Evolutionary conservation across 1,140 invertebrate species (phyloP), one percentile per base, ranked within the genome.

Genomic region (Formica exsecta): DNA sequence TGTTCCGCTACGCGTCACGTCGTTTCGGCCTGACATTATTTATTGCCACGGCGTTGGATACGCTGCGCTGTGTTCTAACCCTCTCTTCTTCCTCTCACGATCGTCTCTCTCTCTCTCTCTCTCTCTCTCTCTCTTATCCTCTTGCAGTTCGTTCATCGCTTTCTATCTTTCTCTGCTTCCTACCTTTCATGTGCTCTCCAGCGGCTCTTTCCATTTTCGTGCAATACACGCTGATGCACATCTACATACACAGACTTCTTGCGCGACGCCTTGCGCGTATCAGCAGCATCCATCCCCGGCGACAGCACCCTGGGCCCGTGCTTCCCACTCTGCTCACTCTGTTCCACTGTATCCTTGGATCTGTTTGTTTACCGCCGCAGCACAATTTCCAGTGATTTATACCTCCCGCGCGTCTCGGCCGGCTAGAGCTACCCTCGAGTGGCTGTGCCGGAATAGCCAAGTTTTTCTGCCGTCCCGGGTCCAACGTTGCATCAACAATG

Each of bases 1-100:
- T 93, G 92, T 93, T 93, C 87, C 87, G 65, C 87, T 85, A 89
- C 89, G 86, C 88, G 85, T 91, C 81, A 88, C 85, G 86, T 88
- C 87, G 81, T 91, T 88, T 91, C 59, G 80, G 81, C 65, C 76
- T 66, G 88, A 87, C 86, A 81, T 90, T 90, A 90, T 90, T 90
- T 90, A 90, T 90, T 89, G 29, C 51, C 80, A 38, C 32, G 54
- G 59, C 22, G 29, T 25, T 81, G 68, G 71, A 86, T 81, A 86
- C 71, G 59, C 70, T 51, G 73, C 32, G 41, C 80, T 36, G 36
- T 38, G 48, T 66, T 41, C 68, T 76, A 51, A 25, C 51, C 62
- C 38, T 73, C 64, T 76, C 38, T 41, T 51, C 68, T 66, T 38
- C 54, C 38, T 57, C 57, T 32, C 73, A 36, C 36, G 57, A 29